Conservation (phyloP, 1,140 invertebrate genomes). For the Steinernema feltiae region DNA sequence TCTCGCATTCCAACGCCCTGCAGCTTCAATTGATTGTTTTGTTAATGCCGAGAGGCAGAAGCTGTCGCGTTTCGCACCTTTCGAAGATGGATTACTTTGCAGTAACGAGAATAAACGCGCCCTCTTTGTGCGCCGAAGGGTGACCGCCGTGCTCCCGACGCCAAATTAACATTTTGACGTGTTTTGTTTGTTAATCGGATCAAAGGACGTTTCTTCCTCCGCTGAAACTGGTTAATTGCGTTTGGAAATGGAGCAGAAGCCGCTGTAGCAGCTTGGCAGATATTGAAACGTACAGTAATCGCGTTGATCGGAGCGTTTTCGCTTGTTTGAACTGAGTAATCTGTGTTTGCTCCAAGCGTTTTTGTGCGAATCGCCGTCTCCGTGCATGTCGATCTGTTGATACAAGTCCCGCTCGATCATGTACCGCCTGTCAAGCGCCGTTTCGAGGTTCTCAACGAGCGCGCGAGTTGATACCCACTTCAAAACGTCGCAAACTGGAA, state of each 20-base stretch:
- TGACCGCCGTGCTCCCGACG: too few relatives aligned
- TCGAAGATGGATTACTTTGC: background rate
- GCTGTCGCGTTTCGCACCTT: background rate
- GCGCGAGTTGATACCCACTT: background rate
- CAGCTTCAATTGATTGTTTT: slow-evolving; percentile 6
- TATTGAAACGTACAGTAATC: too few relatives aligned
- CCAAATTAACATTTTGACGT: too few relatives aligned
- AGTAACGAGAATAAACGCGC: background rate
- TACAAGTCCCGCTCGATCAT: background rate
- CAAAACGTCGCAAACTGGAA: background rate
- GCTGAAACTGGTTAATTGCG: too few relatives aligned
- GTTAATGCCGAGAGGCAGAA: background rate
- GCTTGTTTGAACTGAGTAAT: slow-evolving; percentile 1
- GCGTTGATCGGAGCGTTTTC: too few relatives aligned
- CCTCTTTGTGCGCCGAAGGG: too few relatives aligned
- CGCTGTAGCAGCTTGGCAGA: too few relatives aligned
- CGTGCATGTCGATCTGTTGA: background rate
- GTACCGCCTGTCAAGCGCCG: background rate
- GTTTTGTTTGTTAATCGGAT: too few relatives aligned
- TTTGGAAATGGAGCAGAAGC: too few relatives aligned
- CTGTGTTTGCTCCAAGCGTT: background rate
- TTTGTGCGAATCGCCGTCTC: too few relatives aligned
- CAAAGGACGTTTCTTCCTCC: too few relatives aligned
- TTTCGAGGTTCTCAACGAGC: background rate
- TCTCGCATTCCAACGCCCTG: background rate